phyloP scores from a whole-genome alignment of 2,113 vertebrate genomes.

The Campylomormyrus numenius region DNA sequence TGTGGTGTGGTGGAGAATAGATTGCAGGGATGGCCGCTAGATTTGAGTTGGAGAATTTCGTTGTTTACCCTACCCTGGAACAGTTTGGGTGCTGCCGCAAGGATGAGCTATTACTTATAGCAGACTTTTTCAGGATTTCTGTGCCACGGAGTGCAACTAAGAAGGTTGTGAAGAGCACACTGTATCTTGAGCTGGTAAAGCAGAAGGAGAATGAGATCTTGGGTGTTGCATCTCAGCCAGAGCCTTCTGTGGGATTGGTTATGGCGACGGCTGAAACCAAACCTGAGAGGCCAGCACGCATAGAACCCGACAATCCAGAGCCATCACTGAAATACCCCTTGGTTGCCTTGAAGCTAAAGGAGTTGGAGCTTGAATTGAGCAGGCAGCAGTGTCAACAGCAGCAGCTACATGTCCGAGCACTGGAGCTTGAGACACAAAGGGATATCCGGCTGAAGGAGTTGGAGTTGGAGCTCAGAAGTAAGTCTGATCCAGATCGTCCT shows the following conservation, averaged over 20 bases:
- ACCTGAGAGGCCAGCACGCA: neutral
- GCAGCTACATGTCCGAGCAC: neutral
- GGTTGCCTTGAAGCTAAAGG: neutral
- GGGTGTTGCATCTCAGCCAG: too few species aligned
- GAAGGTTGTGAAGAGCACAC: neutral
- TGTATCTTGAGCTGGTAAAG: neutral
- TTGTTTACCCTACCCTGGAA: neutral
- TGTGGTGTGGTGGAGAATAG: too few species aligned
- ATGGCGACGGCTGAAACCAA: neutral
- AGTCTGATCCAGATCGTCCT: neutral
- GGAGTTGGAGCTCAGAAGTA: neutral
- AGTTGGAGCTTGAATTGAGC: neutral
- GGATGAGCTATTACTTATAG: neutral
- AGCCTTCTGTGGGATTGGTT: too few species aligned
- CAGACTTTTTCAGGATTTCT: neutral
- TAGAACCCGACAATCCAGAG: neutral
- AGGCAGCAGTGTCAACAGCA: neutral
- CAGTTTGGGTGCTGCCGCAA: neutral
- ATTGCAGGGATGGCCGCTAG: too few species aligned
- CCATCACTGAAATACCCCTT: neutral
- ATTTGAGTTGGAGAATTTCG: neutral
- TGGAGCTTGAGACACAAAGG: neutral
- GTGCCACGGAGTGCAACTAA: neutral
- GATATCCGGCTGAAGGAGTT: neutral
- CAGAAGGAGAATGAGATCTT: too few species aligned